A percentile compares a stretch with the other conserved stretches of the same genome.
These are phyloP conservation scores for Drosophila peninsularis DNA, from an alignment of 2,888 invertebrate genomes.

Conservation along the genomic window DNA sequence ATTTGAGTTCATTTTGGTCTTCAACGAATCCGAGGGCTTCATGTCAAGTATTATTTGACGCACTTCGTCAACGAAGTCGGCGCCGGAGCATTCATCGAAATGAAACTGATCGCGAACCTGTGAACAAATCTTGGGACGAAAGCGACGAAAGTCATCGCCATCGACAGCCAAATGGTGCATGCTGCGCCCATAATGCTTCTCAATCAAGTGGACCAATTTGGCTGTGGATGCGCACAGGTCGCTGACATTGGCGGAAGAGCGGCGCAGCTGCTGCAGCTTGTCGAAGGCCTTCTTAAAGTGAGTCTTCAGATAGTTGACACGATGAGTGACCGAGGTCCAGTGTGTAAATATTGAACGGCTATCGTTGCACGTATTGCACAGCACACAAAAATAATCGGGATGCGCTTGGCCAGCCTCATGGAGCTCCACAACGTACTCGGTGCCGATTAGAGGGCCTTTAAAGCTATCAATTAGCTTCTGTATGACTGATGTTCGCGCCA, in stretches of 20 bases:
- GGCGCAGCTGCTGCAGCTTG: slow-evolving; percentile 76
- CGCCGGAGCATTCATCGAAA: slow-evolving; percentile 87
- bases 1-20: slow-evolving; percentile 84
- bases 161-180: slow-evolving; percentile 88
- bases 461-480: slow-evolving; percentile 85
- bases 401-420: slow-evolving; percentile 88
- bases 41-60: slow-evolving; percentile 82
- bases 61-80: slow-evolving; percentile 86
- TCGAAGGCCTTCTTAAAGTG: slow-evolving; percentile 86
- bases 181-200: slow-evolving; percentile 90
- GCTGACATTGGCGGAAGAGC: slow-evolving; percentile 14
- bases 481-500: slow-evolving; percentile 85
- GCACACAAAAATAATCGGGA: slow-evolving; percentile 90
- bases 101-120: slow-evolving; percentile 89
- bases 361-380: slow-evolving; percentile 92
- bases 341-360: slow-evolving; percentile 92
- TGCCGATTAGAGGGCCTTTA: slow-evolving; percentile 87
- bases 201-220: slow-evolving; percentile 88
- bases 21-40: slow-evolving; percentile 35
- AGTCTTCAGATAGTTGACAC: slow-evolving; percentile 88
- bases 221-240: slow-evolving; percentile 26
- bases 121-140: slow-evolving; percentile 87
- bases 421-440: slow-evolving; percentile 92
- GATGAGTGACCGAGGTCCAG: slow-evolving; percentile 91
- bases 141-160: slow-evolving; percentile 89